Conservation (phyloP, 2,888 invertebrate genomes). For the Lasioglossum figueresi region DNA sequence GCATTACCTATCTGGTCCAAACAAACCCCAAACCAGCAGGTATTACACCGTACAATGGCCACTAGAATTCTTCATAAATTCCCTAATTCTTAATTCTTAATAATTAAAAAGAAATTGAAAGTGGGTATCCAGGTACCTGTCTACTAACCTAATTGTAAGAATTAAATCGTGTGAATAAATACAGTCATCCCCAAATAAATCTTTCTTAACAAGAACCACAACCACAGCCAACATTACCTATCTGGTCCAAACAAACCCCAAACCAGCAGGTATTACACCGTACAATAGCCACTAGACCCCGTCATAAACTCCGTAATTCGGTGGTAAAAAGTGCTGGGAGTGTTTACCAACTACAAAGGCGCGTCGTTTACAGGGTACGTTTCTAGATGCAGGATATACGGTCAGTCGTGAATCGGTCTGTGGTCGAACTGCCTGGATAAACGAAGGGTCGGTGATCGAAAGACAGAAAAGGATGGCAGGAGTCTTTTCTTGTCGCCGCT, state of each 20-base stretch:
- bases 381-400: not conserved
- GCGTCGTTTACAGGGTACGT: not conserved
- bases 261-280: not conserved
- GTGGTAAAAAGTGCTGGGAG: not conserved
- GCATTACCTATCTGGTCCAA: not conserved
- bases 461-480: not conserved
- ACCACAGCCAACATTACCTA: not conserved
- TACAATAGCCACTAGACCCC: not conserved
- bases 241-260: not conserved
- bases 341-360: not conserved
- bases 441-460: not conserved
- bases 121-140: too few species aligned
- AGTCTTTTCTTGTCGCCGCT: constrained; percentile 25
- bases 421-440: not conserved
- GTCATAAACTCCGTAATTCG: not conserved
- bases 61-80: not conserved
- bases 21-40: too few species aligned
- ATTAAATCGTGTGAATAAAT: too few species aligned
- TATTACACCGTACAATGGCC: not conserved
- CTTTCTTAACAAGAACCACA: not conserved
- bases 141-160: too few species aligned
- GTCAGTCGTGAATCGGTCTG: not conserved
- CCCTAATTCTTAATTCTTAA: not conserved
- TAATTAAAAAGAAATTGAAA: too few species aligned
- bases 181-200: too few species aligned